Evolutionary conservation across 1,140 invertebrate genomes (phyloP).

Genomic region (Drosophila melanica): DNA sequence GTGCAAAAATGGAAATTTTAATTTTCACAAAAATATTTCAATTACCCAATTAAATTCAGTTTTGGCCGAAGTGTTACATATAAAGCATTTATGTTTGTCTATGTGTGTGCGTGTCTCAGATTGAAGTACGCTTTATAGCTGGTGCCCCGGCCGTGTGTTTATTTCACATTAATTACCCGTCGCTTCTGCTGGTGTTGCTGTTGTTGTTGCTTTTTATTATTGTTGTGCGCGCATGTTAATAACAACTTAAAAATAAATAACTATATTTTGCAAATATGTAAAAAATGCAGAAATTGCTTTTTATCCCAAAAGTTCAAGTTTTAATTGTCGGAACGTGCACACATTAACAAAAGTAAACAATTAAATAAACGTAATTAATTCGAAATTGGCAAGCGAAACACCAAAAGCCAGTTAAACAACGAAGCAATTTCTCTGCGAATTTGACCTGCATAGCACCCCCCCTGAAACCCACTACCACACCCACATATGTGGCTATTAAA

Average conservation of each 20-base stretch:
- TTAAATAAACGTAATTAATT: conserved; percentile 66
- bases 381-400: conserved; percentile 57
- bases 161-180: conserved; percentile 65
- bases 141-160: conserved; percentile 47
- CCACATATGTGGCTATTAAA: not conserved
- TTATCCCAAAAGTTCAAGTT: conserved; percentile 61
- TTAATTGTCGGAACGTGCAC: conserved; percentile 59
- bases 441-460: conserved; percentile 34
- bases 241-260: conserved; percentile 71
- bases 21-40: conserved; percentile 64
- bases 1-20: conserved; percentile 68
- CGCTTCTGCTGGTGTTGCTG: conserved; percentile 40
- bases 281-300: conserved; percentile 63
- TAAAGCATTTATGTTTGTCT: conserved; percentile 45
- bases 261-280: conserved; percentile 47
- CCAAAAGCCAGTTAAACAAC: conserved; percentile 42
- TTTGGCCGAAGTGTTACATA: conserved; percentile 65
- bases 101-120: conserved; percentile 40
- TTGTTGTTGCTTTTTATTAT: conserved; percentile 12
- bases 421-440: conserved; percentile 30
- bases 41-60: conserved; percentile 75
- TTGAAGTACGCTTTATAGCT: conserved; percentile 67
- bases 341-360: conserved; percentile 67
- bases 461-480: not conserved
- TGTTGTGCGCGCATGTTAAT: conserved; percentile 55